Conservation (phyloP, 2,888 invertebrate species). For the Camponotus fellah region DNA sequence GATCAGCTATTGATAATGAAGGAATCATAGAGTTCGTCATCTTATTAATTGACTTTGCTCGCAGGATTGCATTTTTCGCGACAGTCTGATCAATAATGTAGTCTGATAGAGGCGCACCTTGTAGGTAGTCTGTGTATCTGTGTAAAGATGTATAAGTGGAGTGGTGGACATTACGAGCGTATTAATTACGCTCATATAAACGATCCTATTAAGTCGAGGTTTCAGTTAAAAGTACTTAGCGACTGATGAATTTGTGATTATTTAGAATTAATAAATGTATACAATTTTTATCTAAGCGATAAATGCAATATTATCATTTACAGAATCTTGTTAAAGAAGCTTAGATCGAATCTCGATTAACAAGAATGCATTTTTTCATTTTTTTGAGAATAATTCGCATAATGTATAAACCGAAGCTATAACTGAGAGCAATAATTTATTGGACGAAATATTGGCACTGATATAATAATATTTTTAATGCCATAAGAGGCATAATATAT, state of each 20-base stretch:
- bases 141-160: not conserved
- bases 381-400: not conserved
- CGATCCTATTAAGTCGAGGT: not conserved
- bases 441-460: not conserved
- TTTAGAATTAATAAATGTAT: conserved; percentile 43
- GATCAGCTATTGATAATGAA: not conserved
- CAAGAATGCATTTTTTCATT: conserved; percentile 14
- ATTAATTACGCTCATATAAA: conserved; percentile 42
- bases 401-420: conserved; percentile 4
- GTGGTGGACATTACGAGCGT: not conserved
- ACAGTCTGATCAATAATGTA: conserved; percentile 38
- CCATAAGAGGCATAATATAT: not conserved
- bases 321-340: not conserved
- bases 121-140: conserved; percentile 5
- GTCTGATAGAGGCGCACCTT: conserved; percentile 21
- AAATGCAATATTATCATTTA: conserved; percentile 9
- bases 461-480: not conserved
- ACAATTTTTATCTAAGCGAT: conserved; percentile 20
- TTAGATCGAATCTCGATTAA: not conserved
- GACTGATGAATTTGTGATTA: conserved; percentile 75
- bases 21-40: not conserved
- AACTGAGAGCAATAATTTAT: conserved; percentile 30
- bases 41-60: conserved; percentile 2
- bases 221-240: conserved; percentile 36
- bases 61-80: conserved; percentile 27